These are phyloP conservation scores for Platalea minor DNA, from an alignment of 2,797 vertebrate species.

Conservation along the genomic window DNA sequence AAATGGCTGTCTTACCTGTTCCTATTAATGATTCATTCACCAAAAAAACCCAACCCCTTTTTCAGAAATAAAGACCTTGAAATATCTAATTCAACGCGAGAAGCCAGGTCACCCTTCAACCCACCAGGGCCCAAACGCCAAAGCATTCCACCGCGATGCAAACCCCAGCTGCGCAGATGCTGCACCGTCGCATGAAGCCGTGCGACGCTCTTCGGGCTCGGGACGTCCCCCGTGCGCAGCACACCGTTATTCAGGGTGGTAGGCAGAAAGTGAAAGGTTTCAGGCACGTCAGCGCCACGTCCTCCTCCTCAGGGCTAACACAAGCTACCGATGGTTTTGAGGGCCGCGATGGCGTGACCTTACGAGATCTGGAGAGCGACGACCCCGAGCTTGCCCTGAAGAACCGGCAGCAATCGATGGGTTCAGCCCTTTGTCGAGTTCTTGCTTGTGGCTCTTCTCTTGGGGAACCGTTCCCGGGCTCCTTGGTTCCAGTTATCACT, in stretches of 20 bases:
- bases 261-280: neutral
- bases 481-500: neutral
- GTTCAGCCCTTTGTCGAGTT: neutral
- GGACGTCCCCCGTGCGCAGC: neutral
- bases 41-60: neutral
- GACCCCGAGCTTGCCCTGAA: neutral
- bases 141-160: neutral
- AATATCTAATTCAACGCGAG: neutral
- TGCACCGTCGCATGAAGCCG: fast-evolving
- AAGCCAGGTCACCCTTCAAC: neutral
- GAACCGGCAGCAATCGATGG: neutral
- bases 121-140: neutral
- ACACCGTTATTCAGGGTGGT: neutral
- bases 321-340: neutral
- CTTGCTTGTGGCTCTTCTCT: neutral
- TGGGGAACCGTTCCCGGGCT: fast-evolving
- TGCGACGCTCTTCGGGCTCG: fast-evolving
- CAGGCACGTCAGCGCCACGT: neutral
- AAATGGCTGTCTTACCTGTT: neutral
- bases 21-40: too few relatives aligned
- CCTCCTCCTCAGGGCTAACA: neutral
- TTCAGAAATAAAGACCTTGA: neutral
- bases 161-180: neutral
- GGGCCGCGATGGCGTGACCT: neutral
- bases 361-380: fast-evolving